Evolutionary conservation across 1,140 invertebrate species (phyloP), one percentile per base, ranked within the genome.

Genomic region (Aphis craccivora): DNA sequence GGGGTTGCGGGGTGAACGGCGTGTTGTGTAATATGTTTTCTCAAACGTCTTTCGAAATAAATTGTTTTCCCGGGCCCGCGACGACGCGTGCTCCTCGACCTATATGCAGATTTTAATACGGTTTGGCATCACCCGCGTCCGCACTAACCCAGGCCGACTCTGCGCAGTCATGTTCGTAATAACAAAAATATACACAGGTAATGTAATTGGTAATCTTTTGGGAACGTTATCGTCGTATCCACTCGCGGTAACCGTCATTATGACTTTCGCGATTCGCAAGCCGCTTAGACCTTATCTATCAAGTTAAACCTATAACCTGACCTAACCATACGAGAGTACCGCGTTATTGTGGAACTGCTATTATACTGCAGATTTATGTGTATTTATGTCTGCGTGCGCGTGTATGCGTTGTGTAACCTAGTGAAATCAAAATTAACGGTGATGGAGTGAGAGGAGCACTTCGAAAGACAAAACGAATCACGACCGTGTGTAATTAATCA

Each of bases 11-110:
- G 88, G 14, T 14, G 23, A 35, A 22, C 76, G 18, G 83, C 25
- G 45, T 23, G 48, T 89, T 40, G 48, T 37, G 90, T 91, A 91
- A 91, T 91, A 91, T 76, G 90, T 91, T 91, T 91, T 91, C 88
- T 76, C 55, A n/a, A 76, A 91, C 90, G 90, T 91, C 60, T 91
- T 81, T 76, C 37, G 67, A 91, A 76, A 91, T 91, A 91, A 91
- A 91, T 91, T 91, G 90, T 91, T 91, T 91, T 76, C 25, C 55
- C 51, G 88, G 35, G 37, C 48, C 30, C 37, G 9, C 40, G 35
- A 60, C n/a, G 48, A 25, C 23, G 48, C 51, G 51, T 55, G 35
- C 37, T 37, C 48, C 48, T 53, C 89, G 86, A 89, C 88, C n/a
- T 89, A 37, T 55, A 76, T 91, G n/a, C 37, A 55, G 90, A 91